phyloP scores from a whole-genome alignment of 2,113 vertebrate species.

The Antigone vipio region DNA sequence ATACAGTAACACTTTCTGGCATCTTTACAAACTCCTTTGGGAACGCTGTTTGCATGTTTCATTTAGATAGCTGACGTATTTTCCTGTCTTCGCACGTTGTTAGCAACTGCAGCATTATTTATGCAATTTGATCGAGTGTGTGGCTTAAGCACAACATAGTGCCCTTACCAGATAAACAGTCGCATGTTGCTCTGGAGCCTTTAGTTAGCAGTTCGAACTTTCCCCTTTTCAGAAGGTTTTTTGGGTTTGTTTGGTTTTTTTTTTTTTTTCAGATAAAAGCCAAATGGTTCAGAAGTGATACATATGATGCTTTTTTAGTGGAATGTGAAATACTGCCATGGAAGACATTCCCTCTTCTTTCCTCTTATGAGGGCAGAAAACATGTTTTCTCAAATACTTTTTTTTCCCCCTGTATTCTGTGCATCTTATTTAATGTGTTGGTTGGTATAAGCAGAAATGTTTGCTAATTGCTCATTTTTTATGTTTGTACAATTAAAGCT shows the following conservation, averaged over 20 bases:
- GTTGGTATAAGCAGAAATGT: background rate
- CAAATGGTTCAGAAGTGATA: background rate
- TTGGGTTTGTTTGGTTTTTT: too few species aligned
- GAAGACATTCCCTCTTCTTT: background rate
- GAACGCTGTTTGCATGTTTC: background rate
- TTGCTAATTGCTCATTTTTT: background rate
- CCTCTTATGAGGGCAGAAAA: background rate
- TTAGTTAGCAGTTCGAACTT: background rate
- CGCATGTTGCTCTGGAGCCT: background rate
- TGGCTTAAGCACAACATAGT: background rate
- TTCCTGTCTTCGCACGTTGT: background rate
- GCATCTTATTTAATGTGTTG: background rate
- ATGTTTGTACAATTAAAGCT: background rate
- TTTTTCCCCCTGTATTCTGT: background rate
- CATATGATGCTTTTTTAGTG: background rate
- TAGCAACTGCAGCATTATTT: background rate
- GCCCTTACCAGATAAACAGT: slow-evolving; percentile 38
- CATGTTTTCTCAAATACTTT: background rate
- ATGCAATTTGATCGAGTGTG: background rate
- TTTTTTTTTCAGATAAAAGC: background rate
- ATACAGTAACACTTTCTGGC: background rate
- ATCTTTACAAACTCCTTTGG: background rate
- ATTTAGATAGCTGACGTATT: background rate
- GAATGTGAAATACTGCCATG: background rate
- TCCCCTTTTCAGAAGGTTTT: background rate